These are phyloP conservation scores for Syngnathoides biaculeatus DNA, from an alignment of 2,113 vertebrate genomes.

Conservation along the genomic window DNA sequence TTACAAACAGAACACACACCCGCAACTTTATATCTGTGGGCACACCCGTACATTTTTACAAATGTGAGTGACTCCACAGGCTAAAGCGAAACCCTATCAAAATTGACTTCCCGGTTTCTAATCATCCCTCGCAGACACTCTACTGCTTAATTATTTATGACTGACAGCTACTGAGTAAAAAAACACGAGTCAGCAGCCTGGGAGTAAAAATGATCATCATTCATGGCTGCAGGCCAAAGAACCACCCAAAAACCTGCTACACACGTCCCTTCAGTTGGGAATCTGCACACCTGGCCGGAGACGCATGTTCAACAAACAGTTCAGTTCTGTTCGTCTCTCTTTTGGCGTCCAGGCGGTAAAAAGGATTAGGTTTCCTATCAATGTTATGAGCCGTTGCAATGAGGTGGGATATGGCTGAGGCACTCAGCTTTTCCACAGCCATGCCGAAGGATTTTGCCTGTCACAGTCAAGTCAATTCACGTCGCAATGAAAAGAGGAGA, in stretches of 20 bases:
- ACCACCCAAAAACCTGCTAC: not conserved
- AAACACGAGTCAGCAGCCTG: not conserved
- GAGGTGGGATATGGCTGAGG: conserved; percentile 12
- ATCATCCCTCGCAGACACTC: too few species aligned
- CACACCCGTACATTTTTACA: too few species aligned
- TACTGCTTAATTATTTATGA: not conserved
- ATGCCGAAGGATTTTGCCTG: conserved; percentile 16
- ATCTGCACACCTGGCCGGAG: not conserved
- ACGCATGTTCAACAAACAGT: not conserved
- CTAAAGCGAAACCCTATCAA: too few species aligned
- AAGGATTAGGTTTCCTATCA: not conserved
- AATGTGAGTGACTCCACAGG: too few species aligned
- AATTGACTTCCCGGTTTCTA: too few species aligned
- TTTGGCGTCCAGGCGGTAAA: not conserved
- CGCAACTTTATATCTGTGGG: too few species aligned
- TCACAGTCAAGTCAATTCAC: conserved; percentile 46
- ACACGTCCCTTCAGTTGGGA: not conserved
- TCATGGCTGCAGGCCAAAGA: not conserved
- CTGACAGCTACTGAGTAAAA: not conserved
- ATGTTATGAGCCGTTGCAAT: not conserved
- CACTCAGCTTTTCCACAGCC: conserved; percentile 1
- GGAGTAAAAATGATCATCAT: not conserved
- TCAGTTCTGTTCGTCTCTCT: not conserved
- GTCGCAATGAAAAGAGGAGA: conserved; percentile 13
- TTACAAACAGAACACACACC: too few species aligned